Base-by-base conservation (phyloP, 2,113 vertebrate species). In the Nesogale talazaci region DNA sequence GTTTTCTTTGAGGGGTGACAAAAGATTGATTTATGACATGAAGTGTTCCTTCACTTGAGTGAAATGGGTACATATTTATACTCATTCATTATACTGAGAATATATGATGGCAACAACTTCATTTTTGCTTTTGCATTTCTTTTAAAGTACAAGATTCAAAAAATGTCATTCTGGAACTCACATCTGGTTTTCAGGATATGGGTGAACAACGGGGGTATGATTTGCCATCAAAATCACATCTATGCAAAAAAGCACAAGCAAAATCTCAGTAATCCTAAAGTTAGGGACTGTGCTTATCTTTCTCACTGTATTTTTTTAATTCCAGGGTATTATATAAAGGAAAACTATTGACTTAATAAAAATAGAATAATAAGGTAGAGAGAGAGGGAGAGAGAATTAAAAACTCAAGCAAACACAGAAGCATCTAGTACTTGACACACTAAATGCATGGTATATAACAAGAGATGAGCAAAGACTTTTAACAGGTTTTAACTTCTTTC, bases 111-210 rank as follows among this genome's bases (percentile, higher is more conserved):
- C 11, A 63, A 89, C 36, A 90, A 70, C 34, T 57, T 92, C 16
- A 22, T 38, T 90, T 95, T 84, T 92, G 52, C 27, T 86, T 86
- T 83, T 72, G 29, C 19, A 78, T 91, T 91, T 97, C 8, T 78
- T 94, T 89, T 15, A 22, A 95, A n/a, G n/a, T n/a, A n/a, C n/a
- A n/a, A 89, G 36, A 56, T 25, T 57, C 15, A 59, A 80, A 86
- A 72, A 93, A 25, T 27, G 91, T 25, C 3, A 36, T 92, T 95
- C 97, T 89, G 34, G 92, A 81, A 94, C 67, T 91, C 63, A 86
- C 23, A 92, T 36, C 88, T 94, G 23, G n/a, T n/a, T n/a, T n/a
- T n/a, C n/a, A n/a, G n/a, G n/a, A n/a, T n/a, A n/a, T n/a, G n/a
- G 61, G 36, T 52, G 46, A 92, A 14, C 4, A 78, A 76, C 72